These are phyloP conservation scores for Philaethria dido DNA, from an alignment of 2,888 invertebrate genomes.

Conservation along the genomic window DNA sequence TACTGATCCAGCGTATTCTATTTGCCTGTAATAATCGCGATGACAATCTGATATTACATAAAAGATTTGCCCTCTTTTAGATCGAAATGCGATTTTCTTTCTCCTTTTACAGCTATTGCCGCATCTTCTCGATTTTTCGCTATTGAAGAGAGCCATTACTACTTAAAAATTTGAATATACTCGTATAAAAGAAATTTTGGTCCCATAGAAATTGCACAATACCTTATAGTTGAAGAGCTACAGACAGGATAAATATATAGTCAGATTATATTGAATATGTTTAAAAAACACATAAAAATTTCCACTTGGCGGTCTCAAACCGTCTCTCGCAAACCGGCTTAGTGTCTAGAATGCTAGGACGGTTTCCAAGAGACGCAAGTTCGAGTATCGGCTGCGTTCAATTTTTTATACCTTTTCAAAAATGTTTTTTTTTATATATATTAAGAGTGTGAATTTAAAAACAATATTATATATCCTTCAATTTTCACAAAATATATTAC, in stretches of 20 bases:
- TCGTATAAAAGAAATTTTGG: constrained; percentile 77
- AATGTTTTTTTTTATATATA: too few relatives aligned
- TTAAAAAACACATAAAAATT: too few relatives aligned
- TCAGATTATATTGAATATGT: not conserved
- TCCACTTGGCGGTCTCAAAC: too few relatives aligned
- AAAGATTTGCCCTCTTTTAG: constrained; percentile 83
- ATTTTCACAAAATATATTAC: constrained; percentile 2
- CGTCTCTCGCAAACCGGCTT: too few relatives aligned
- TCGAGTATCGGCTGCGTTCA: too few relatives aligned
- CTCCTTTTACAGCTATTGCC: constrained; percentile 79
- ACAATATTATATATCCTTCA: too few relatives aligned
- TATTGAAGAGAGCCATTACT: constrained; percentile 72
- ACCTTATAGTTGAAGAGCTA: constrained; percentile 21
- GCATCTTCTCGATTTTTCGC: constrained; percentile 75
- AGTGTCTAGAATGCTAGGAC: too few relatives aligned
- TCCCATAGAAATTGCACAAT: constrained; percentile 64
- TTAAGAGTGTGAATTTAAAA: too few relatives aligned
- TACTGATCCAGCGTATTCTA: constrained; percentile 83
- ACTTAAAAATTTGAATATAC: constrained; percentile 76
- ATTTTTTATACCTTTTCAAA: too few relatives aligned
- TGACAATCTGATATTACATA: constrained; percentile 84
- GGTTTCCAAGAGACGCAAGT: too few relatives aligned
- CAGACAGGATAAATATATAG: constrained; percentile 7
- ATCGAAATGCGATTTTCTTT: constrained; percentile 80
- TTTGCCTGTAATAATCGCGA: constrained; percentile 84